A percentile compares a stretch with the other conserved stretches of the same genome.
phyloP scores from a whole-genome alignment of 2,113 vertebrate genomes.

The Anguilla japonica region DNA sequence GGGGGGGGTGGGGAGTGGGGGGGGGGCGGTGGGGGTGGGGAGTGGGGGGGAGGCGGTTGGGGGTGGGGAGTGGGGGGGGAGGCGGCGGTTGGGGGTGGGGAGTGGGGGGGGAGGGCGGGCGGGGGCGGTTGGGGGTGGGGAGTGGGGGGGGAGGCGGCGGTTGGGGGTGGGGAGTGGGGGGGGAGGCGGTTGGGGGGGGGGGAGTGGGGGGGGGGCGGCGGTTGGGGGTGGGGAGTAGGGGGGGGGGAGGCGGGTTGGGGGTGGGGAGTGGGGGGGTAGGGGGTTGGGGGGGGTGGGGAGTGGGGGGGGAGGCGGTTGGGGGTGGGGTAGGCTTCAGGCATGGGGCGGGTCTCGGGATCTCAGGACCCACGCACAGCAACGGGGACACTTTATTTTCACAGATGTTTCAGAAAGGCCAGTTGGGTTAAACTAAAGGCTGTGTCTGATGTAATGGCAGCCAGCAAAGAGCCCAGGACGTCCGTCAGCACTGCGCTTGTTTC shows the following conservation, averaged over 20 bases:
- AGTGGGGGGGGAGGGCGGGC: no score
- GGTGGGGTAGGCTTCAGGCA: background rate
- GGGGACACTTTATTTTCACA: conserved; percentile 30
- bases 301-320: background rate
- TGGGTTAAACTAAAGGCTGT: conserved; percentile 42
- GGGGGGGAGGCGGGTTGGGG: no score
- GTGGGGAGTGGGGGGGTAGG: no score
- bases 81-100: background rate
- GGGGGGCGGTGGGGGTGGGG: no score
- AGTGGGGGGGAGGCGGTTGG: no score
- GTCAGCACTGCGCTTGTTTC: conserved; percentile 52
- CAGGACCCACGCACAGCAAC: background rate
- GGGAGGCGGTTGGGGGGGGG: background rate
- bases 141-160: no score
- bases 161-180: no score
- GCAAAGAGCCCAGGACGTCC: conserved; percentile 64
- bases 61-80: background rate
- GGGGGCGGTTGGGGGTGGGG: no score
- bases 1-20: no score
- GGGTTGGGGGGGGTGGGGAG: background rate
- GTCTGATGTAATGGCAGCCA: conserved; percentile 41
- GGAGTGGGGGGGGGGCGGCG: background rate
- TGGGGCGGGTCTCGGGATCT: background rate
- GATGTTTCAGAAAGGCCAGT: background rate
- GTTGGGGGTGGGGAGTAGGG: no score